Conservation (phyloP, 2,888 invertebrate species). For the Drosophila sordidula region DNA sequence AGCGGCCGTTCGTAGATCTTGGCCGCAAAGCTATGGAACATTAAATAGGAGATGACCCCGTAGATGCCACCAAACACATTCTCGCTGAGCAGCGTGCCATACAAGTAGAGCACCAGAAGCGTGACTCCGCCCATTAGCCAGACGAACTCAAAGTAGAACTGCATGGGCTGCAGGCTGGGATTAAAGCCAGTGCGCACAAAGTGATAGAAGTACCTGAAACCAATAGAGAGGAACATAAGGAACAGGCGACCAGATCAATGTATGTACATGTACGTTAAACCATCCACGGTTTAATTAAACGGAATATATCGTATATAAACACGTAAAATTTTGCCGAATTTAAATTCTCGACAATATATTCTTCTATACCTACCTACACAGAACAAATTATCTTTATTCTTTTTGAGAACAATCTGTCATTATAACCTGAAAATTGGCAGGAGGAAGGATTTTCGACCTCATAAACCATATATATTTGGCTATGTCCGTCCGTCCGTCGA, state of each 20-base stretch:
- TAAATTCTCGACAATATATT: no score
- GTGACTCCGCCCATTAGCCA: slow-evolving; percentile 92
- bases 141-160: slow-evolving; percentile 92
- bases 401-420: no score
- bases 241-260: not conserved
- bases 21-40: slow-evolving; percentile 93
- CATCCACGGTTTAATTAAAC: no score
- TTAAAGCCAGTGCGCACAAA: slow-evolving; percentile 66
- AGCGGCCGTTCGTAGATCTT: slow-evolving; percentile 95
- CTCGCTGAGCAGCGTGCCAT: slow-evolving; percentile 89
- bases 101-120: slow-evolving; percentile 88
- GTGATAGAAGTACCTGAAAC: slow-evolving; percentile 80
- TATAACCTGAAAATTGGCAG: no score
- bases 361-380: no score
- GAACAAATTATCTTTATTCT: no score
- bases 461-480: no score
- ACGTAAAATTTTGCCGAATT: no score
- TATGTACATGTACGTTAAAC: no score
- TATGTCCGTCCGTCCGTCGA: no score
- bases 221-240: not conserved
- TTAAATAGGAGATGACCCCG: slow-evolving; percentile 90
- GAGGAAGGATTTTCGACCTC: no score
- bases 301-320: no score
- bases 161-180: slow-evolving; percentile 88
- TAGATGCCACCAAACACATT: slow-evolving; percentile 91